Evolutionary conservation across 2,113 vertebrate genomes (phyloP), one percentile per base, ranked within the genome.

Genomic region (Pantherophis guttatus): DNA sequence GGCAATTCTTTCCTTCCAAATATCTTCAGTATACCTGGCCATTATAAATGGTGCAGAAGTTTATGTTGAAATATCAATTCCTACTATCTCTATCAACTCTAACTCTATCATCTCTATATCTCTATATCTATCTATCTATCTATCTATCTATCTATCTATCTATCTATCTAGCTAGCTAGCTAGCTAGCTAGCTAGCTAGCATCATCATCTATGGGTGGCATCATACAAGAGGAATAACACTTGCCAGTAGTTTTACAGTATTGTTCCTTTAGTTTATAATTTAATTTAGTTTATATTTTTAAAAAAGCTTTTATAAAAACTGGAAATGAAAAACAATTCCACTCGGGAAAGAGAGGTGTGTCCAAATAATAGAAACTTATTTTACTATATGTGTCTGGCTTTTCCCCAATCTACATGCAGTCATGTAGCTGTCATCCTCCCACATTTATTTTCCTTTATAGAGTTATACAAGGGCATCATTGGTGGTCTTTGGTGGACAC

Each of bases 401-500:
- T 58, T 75, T 65, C 70, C 59, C 33, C 59, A 17, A 86, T 7
- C 86, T 89, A 54, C 44, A 48, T 87, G 91, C 92, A 87, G 57
- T 88, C 33, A 89, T 65, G 55, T 90, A 95, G 87, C 58, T 54
- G 7, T 54, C 86, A 91, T n/a, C 52, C 86, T 93, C 91, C 95
- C 85, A 29, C 58, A 90, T 89, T 12, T 12, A 90, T 86, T 59
- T 92, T 3, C 91, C 92, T 65, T 50, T 85, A 39, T n/a, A 90
- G 29, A 0, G 26, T 50, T 52, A 0, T 54, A 90, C 92, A 0
- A 0, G 91, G 89, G 48, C 57, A 52, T 75, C 94, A 92, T 26
- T 9, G 33, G 94, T 97, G 96, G 87, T 92, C 94, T 90, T 54
- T 94, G 29, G 13, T 48, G 48, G 9, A 90, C 29, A 8, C 29